These are phyloP conservation scores for Prionailurus viverrinus DNA, from an alignment of 2,113 vertebrate species.

Conservation along the genomic window DNA sequence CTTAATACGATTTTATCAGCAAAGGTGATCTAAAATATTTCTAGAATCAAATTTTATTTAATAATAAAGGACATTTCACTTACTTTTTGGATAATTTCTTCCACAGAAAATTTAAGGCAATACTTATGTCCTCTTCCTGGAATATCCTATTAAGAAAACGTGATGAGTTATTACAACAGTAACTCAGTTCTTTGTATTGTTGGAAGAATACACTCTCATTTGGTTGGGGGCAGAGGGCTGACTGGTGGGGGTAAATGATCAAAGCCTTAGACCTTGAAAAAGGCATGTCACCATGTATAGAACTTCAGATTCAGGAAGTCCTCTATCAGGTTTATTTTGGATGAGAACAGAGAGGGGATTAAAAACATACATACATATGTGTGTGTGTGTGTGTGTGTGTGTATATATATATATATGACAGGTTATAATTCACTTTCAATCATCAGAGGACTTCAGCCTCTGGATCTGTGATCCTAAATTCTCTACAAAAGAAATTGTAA, in stretches of 20 bases:
- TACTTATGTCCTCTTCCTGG: constrained; percentile 90
- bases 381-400: too few relatives aligned
- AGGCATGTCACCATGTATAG: not conserved
- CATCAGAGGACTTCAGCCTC: not conserved
- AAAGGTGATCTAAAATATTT: not conserved
- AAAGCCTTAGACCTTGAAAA: not conserved
- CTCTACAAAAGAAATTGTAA: constrained; percentile 15
- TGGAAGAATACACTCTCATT: not conserved
- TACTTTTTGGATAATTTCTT: constrained; percentile 90
- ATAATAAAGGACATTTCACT: constrained; percentile 75
- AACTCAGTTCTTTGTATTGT: not conserved
- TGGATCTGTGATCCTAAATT: not conserved
- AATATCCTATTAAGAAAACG: constrained; percentile 87
- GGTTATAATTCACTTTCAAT: not conserved
- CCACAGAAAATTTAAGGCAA: constrained; percentile 89
- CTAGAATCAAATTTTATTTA: not conserved
- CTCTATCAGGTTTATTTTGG: not conserved
- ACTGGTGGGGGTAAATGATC: not conserved
- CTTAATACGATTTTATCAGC: not conserved
- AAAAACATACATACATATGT: too few relatives aligned
- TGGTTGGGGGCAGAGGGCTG: not conserved
- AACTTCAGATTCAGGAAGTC: not conserved
- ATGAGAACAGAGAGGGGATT: not conserved
- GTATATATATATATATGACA: too few relatives aligned
- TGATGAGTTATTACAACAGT: not conserved